Percentiles rank a stretch among this genome's conserved stretches.
These are phyloP conservation scores for Zaprionus taronus DNA, from an alignment of 1,140 invertebrate genomes.

Conservation along the genomic window DNA sequence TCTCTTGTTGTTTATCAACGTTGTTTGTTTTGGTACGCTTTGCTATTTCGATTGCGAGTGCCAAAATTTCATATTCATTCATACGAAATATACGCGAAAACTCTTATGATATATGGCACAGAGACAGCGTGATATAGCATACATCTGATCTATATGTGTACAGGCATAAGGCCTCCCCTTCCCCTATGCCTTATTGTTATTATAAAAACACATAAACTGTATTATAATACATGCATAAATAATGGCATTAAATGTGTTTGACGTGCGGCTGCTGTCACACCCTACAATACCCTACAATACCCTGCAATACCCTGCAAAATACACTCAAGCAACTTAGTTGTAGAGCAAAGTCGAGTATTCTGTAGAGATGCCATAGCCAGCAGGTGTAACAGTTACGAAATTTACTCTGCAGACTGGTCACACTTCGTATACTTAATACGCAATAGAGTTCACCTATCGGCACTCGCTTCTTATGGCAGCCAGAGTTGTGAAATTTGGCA, in stretches of 20 bases:
- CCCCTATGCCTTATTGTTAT: constrained; percentile 43
- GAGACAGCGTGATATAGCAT: constrained; percentile 5
- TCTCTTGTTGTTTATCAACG: constrained; percentile 32
- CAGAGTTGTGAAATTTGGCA: background rate
- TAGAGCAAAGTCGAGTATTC: background rate
- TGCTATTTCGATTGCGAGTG: constrained; percentile 35
- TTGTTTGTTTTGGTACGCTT: constrained; percentile 62
- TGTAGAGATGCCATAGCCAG: background rate
- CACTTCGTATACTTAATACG: too few species aligned
- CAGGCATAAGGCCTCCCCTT: constrained; percentile 12
- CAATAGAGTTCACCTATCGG: background rate
- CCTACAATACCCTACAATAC: constrained; percentile 24
- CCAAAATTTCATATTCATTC: constrained; percentile 66
- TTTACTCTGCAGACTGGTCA: background rate
- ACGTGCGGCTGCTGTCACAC: constrained; percentile 29
- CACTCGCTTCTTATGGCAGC: background rate
- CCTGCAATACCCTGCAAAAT: constrained; percentile 19
- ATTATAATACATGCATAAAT: constrained; percentile 37
- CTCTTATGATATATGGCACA: constrained; percentile 21
- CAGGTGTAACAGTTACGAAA: background rate
- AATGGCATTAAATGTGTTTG: constrained; percentile 14
- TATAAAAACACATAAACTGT: constrained; percentile 31
- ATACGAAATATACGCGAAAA: constrained; percentile 43
- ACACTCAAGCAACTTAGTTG: background rate
- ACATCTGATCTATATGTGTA: constrained; percentile 6